A percentile compares a stretch with the other conserved stretches of the same genome.
Evolutionary conservation across 2,113 vertebrate species (phyloP).

Genomic region (Glaucomys volans): DNA sequence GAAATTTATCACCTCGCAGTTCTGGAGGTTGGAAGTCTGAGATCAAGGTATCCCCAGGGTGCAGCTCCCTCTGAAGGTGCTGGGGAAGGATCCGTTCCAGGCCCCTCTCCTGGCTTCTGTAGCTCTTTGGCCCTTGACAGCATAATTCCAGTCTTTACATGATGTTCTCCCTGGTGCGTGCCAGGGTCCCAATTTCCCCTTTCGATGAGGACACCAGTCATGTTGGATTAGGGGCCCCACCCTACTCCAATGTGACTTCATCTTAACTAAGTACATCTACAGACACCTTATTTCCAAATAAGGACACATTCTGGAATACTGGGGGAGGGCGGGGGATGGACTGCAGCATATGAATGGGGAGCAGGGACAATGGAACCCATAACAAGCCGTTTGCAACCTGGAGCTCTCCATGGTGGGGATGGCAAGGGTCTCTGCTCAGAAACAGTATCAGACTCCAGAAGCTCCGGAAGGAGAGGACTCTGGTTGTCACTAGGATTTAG

Average conservation of each 20-base stretch:
- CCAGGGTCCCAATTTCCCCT: not conserved
- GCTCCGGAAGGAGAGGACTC: not conserved
- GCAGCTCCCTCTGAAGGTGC: not conserved
- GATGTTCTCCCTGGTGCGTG: rapidly evolving
- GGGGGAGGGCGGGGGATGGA: not conserved
- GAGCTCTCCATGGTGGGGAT: not conserved
- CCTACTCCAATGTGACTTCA: not conserved
- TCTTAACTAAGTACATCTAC: not conserved
- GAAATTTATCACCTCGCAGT: not conserved
- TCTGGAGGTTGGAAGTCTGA: not conserved
- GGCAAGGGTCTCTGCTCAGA: not conserved
- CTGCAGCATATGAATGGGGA: not conserved
- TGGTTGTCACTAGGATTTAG: not conserved
- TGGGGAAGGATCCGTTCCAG: not conserved
- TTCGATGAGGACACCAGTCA: not conserved
- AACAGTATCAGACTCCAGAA: not conserved
- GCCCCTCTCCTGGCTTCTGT: not conserved
- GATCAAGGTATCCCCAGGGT: not conserved
- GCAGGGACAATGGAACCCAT: not conserved
- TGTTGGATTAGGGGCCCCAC: not conserved
- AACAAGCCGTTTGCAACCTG: not conserved
- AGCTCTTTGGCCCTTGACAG: too few species aligned
- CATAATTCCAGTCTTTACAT: rapidly evolving
- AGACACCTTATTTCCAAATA: not conserved
- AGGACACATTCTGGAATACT: not conserved